Evolutionary conservation across 1,140 invertebrate species (phyloP), one percentile per base, ranked within the genome.

Genomic region (Papilio xuthus): DNA sequence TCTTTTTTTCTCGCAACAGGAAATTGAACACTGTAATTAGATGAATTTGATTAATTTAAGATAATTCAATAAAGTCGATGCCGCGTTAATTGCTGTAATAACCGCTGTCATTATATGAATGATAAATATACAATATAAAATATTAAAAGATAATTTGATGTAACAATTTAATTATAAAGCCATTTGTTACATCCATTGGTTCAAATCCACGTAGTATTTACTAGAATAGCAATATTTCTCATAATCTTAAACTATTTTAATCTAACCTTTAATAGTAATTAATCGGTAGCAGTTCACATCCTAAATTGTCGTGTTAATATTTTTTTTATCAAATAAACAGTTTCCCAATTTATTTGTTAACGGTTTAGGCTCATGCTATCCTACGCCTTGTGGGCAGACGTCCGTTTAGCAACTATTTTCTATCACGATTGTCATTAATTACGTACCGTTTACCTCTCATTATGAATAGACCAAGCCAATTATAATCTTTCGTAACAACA

Each of bases 381-480:
- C 70, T 72, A 72, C 70, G 70, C 70, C 37, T 72, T 12, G 86
- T 88, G 86, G 86, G 88, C 85, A 86, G 86, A 84, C 78, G 80
- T 80, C 79, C 85, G 84, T 83, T 87, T 83, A 81, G 83, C 83
- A 87, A 87, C 83, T 81, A 81, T 83, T 81, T 77, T 80, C 79
- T 79, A 81, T 78, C 80, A 82, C 83, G 84, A 83, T 82, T 77
- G 69, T 78, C 87, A 90, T 90, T 88, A 89, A 90, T 90, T 88
- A 88, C 84, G 80, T 77, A 77, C 83, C 83, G 77, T 85, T 90
- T 88, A 90, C 81, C 82, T 74, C 87, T 86, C 85, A 89, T 90
- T 90, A 90, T 85, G 82, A 84, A 86, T 85, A 87, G 88, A 88
- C 85, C 84, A 86, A 88, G 88, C 87, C 89, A 90, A 90, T 90